A percentile compares a stretch with the other conserved stretches of the same genome.
These are phyloP conservation scores for Choloepus didactylus DNA, from an alignment of 2,797 vertebrate species.

Conservation along the genomic window DNA sequence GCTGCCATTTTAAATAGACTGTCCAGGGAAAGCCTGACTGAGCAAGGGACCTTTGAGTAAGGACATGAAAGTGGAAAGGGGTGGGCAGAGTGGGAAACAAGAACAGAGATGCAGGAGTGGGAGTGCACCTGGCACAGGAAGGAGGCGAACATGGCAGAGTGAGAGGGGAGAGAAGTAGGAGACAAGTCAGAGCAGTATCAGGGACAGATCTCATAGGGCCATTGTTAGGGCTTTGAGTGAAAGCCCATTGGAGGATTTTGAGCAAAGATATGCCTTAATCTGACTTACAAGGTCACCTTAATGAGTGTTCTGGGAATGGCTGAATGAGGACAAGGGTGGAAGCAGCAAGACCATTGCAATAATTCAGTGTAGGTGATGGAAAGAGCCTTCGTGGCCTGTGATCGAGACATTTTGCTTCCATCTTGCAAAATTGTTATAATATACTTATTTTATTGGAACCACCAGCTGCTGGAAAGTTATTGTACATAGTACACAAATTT, in stretches of 20 bases:
- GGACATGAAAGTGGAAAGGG: background rate
- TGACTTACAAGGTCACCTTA: too few species aligned
- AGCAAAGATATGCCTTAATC: background rate
- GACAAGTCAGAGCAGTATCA: background rate
- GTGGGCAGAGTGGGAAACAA: accelerated
- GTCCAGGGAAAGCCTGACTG: background rate
- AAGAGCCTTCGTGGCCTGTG: background rate
- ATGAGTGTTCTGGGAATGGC: background rate
- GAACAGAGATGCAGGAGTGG: accelerated
- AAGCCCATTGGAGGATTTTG: background rate
- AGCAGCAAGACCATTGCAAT: background rate
- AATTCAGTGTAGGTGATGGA: background rate
- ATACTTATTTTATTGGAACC: constrained; percentile 10
- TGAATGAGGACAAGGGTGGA: background rate
- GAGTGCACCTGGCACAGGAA: accelerated
- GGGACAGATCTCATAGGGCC: too few species aligned
- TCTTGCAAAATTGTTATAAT: background rate
- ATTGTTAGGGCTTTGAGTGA: background rate
- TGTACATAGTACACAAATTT: background rate
- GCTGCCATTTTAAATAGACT: background rate
- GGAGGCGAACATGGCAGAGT: accelerated
- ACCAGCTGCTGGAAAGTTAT: background rate
- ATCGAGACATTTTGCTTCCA: background rate
- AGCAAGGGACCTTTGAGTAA: background rate
- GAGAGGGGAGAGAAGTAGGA: accelerated